Conservation (phyloP, 2,888 invertebrate genomes). For the Cancer borealis region DNA sequence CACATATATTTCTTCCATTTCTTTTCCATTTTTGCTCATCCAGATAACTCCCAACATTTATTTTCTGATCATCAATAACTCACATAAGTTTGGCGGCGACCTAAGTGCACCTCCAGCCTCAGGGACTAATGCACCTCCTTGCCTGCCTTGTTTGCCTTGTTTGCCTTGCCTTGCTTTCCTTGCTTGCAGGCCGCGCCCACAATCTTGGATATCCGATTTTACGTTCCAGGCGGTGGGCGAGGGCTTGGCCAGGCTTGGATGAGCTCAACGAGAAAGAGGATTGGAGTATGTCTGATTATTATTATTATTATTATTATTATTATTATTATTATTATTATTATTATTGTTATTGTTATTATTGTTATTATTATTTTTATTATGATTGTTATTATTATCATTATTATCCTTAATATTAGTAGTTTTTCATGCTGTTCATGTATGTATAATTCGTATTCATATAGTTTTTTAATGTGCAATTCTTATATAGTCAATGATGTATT, state of each 20-base stretch:
- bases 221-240: neutral
- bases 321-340: neutral
- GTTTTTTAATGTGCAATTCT: too few relatives aligned
- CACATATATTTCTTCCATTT: neutral
- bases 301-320: too few relatives aligned
- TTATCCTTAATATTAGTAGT: neutral
- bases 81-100: neutral
- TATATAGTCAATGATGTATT: too few relatives aligned
- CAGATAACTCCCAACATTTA: neutral
- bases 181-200: neutral
- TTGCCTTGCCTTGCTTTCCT: neutral
- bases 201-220: slow-evolving; percentile 29
- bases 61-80: slow-evolving; percentile 12
- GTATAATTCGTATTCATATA: too few relatives aligned
- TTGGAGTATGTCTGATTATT: neutral
- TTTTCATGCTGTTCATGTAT: neutral
- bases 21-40: neutral
- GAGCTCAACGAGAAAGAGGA: neutral
- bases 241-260: neutral
- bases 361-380: too few relatives aligned
- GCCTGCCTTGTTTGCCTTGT: neutral
- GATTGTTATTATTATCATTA: neutral
- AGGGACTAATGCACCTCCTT: neutral
- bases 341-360: too few relatives aligned
- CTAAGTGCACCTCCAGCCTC: neutral